Evolutionary conservation across 2,797 vertebrate genomes (phyloP), one percentile per base, ranked within the genome.

Genomic region (Zalophus californianus): DNA sequence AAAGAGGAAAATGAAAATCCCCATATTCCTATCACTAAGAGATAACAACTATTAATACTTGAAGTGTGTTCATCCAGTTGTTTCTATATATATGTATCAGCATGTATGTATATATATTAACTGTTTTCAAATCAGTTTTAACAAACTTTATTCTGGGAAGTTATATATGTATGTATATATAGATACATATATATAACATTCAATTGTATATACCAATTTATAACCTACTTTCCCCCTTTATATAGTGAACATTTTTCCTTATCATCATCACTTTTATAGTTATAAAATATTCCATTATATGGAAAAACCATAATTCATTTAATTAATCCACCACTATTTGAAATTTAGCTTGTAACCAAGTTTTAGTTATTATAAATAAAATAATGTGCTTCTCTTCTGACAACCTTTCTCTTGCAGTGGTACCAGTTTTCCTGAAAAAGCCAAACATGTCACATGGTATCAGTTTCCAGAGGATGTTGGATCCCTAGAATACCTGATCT

Each of bases 311-410:
- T 25, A 58, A 84, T 48, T 52, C 41, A 50, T 78, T 85, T 68
- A 84, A 64, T 44, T 56, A 58, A 41, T 70, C 62, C 14, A 86
- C 6, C 72, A 73, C 77, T 52, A 60, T 48, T 44, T 68, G 73
- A 68, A 78, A 68, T 68, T 85, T 90, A 77, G 44, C 15, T 68
- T 85, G 38, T 50, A 50, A 68, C 62, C 18, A 70, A 60, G 14
- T 70, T 78, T 75, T 58, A 38, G 16, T 78, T 78, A 66, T 96
- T 56, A 23, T 58, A 82, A 86, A 66, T 58, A 70, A 89, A 96
- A 68, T 52, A 62, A 44, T 3, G 15, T 50, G 14, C 18, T 48
- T 79, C 13, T 54, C 18, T 38, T 64, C 78, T 89, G 62, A 80
- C 20, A 88, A 44, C n/a, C 38, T 92, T 82, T 78, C 29, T 78